These are phyloP conservation scores for Dipus sagitta DNA, from an alignment of 2,797 vertebrate species.

Conservation along the genomic window DNA sequence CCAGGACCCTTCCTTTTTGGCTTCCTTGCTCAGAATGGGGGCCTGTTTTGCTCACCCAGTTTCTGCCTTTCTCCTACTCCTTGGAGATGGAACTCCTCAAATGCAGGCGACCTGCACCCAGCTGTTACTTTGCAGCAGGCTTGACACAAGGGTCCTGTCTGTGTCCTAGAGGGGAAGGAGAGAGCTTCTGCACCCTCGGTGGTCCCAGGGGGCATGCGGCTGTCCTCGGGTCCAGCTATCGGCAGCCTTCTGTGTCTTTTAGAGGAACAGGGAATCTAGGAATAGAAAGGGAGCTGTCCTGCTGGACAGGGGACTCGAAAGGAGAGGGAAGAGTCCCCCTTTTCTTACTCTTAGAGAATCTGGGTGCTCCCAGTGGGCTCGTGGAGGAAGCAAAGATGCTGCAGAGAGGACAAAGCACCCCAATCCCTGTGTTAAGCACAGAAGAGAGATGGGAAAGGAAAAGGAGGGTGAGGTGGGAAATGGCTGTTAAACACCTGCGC, in stretches of 20 bases:
- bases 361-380: not conserved
- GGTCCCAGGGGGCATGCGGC: not conserved
- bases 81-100: rapidly evolving
- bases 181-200: not conserved
- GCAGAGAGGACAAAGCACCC: not conserved
- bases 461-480: not conserved
- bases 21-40: not conserved
- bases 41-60: rapidly evolving
- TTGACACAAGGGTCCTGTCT: not conserved
- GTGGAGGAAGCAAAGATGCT: not conserved
- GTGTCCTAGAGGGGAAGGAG: not conserved
- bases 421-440: not conserved
- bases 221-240: not conserved
- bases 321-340: not conserved
- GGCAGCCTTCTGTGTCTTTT: not conserved
- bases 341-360: not conserved
- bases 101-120: not conserved
- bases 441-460: not conserved
- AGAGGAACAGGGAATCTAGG: not conserved
- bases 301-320: not conserved
- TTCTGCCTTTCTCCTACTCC: not conserved
- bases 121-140: not conserved
- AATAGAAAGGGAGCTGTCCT: not conserved
- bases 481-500: not conserved
- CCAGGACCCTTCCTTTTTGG: not conserved